phyloP scores from a whole-genome alignment of 2,888 invertebrate species.

The Nomada goodeniana region DNA sequence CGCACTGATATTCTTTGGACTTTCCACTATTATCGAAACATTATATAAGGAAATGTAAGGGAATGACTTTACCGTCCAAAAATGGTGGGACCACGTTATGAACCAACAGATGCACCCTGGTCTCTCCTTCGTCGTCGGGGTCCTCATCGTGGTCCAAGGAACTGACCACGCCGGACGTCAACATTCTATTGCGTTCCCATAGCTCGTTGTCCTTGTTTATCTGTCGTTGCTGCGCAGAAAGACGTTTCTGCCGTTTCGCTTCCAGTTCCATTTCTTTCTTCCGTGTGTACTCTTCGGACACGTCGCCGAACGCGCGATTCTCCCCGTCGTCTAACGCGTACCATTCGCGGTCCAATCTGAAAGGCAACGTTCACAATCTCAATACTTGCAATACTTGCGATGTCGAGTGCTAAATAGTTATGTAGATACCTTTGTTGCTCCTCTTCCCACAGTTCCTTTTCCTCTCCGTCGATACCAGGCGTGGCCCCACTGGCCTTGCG shows the following conservation, averaged over 20 bases:
- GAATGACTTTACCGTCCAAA: constrained; percentile 90
- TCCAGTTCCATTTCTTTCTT: constrained; percentile 97
- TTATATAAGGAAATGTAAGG: background rate
- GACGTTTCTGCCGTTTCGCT: constrained; percentile 94
- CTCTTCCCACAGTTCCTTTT: constrained; percentile 94
- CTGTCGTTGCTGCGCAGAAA: constrained; percentile 98
- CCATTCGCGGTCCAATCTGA: constrained; percentile 96
- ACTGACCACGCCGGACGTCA: constrained; percentile 97
- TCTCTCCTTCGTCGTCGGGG: constrained; percentile 97
- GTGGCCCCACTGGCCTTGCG: constrained; percentile 89
- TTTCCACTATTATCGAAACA: too few species aligned
- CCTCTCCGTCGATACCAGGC: constrained; percentile 86
- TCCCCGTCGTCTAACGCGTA: constrained; percentile 98
- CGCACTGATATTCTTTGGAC: too few species aligned
- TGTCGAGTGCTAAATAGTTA: background rate
- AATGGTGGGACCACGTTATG: constrained; percentile 99
- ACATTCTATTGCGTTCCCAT: constrained; percentile 99
- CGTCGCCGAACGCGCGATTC: constrained; percentile 95
- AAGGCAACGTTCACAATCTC: constrained; percentile 9
- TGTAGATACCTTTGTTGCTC: constrained; percentile 88
- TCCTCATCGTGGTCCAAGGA: constrained; percentile 95
- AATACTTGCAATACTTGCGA: background rate
- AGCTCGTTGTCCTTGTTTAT: constrained; percentile 99
- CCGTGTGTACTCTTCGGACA: constrained; percentile 96
- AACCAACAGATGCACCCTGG: constrained; percentile 97